Evolutionary conservation across 2,797 vertebrate genomes (phyloP), one percentile per base, ranked within the genome.

Genomic region (Thaleichthys pacificus): DNA sequence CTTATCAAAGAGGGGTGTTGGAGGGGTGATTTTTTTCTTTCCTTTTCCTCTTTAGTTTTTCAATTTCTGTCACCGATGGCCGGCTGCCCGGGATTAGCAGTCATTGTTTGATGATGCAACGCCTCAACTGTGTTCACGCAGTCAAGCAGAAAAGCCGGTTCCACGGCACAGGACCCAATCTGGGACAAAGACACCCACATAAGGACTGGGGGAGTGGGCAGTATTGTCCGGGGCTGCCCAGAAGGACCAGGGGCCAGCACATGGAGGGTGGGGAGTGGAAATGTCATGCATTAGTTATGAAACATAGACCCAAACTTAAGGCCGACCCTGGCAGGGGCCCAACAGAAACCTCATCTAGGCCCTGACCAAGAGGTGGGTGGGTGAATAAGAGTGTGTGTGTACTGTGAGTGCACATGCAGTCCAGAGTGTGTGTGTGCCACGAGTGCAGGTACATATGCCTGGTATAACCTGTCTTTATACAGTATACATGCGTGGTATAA

Each of bases 21-120:
- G 3, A 76, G 58, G 47, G 75, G 49, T 28, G 26, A 28, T 28
- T 3, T 30, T 32, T 9, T 26, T 42, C 32, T 32, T 64, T 12
- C 9, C 9, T 14, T 62, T 21, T 54, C 74, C 35, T 49, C 15
- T 30, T 42, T 11, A 42, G 61, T 71, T 42, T 42, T 62, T 70
- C n/a, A 62, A 64, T 57, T n/a, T 61, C 57, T 75, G 30, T 80
- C 80, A 66, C 75, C 64, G 14, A 76, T 77, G 61, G 82, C 69
- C 81, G 76, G 81, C 82, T 80, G 79, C 69, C 11, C 15, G 78
- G 82, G 86, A 84, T 87, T 86, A 86, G 84, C 61, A 77, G 79
- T 85, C 86, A 85, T 82, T 30, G 49, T 88, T 26, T 87, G 86
- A 87, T 90, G 89, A 89, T 85, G 90, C 87, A 89, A 90, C 80